These are phyloP conservation scores for Stenurella melanura DNA, from an alignment of 2,888 invertebrate genomes.

Conservation along the genomic window DNA sequence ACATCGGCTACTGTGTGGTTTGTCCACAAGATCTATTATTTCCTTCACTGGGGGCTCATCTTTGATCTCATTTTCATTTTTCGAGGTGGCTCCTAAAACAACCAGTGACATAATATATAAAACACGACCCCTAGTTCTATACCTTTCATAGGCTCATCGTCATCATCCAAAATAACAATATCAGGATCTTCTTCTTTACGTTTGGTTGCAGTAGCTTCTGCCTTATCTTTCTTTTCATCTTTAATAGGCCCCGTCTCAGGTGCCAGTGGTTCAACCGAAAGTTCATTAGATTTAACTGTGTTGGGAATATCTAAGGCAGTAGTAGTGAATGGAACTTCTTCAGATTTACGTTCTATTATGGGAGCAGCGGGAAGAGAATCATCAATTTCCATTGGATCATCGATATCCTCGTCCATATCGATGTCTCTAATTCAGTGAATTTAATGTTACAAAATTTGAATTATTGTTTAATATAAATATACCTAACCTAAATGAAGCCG, in stretches of 20 bases:
- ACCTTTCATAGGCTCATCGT: constrained; percentile 57
- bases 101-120: background rate
- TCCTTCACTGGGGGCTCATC: constrained; percentile 53
- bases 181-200: constrained; percentile 44
- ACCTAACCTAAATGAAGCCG: constrained; percentile 32
- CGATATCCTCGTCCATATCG: constrained; percentile 59
- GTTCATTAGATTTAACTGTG: background rate
- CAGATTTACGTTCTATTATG: constrained; percentile 64
- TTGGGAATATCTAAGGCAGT: background rate
- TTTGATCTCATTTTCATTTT: background rate
- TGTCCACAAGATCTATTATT: constrained; percentile 68
- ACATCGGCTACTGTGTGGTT: constrained; percentile 71
- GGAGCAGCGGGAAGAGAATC: constrained; percentile 64
- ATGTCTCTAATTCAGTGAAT: constrained; percentile 33
- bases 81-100: background rate
- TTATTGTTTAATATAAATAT: constrained; percentile 28
- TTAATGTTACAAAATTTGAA: background rate
- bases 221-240: background rate
- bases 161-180: constrained; percentile 65
- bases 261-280: background rate
- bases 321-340: constrained; percentile 42
- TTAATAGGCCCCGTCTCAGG: background rate
- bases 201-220: constrained; percentile 11
- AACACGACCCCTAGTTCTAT: background rate
- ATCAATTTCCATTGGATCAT: constrained; percentile 69